Conservation (phyloP, 2,888 invertebrate species). For the Eupithecia dodoneata region DNA sequence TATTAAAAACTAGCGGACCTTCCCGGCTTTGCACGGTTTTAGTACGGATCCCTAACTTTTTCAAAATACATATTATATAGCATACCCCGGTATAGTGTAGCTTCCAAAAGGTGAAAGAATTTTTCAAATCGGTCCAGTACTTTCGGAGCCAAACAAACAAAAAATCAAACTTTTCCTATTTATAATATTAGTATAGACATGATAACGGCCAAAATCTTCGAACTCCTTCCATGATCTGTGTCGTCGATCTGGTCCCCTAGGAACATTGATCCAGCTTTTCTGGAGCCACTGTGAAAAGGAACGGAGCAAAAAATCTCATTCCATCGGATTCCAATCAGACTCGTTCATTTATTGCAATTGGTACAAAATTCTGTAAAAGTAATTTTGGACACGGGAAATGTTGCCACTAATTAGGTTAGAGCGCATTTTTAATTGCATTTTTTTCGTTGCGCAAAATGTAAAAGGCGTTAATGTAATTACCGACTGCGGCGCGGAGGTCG, state of each 20-base stretch:
- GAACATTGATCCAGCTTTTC: conserved; percentile 18
- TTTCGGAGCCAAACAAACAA: too few relatives aligned
- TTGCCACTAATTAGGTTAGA: conserved; percentile 28
- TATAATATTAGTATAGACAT: too few relatives aligned
- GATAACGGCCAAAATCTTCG: too few relatives aligned
- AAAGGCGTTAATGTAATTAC: not conserved
- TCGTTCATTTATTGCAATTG: conserved; percentile 74
- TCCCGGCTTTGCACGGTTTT: too few relatives aligned
- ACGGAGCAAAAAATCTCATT: conserved; percentile 65
- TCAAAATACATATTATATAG: too few relatives aligned
- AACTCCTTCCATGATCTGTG: not conserved
- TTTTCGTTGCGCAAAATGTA: not conserved
- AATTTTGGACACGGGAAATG: conserved; percentile 47
- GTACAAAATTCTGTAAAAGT: conserved; percentile 64
- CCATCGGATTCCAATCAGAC: conserved; percentile 73
- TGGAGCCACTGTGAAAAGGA: conserved; percentile 36
- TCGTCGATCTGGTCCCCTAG: not conserved
- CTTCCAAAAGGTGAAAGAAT: too few relatives aligned
- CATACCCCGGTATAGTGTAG: too few relatives aligned
- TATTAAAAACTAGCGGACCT: too few relatives aligned
- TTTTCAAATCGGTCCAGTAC: too few relatives aligned
- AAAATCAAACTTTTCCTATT: too few relatives aligned
- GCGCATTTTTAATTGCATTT: conserved; percentile 11
- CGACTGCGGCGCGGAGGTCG: not conserved
- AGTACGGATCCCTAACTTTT: too few relatives aligned